Base-by-base conservation (phyloP, 2,888 invertebrate genomes). In the Scelioninae gen. 1 region DNA sequence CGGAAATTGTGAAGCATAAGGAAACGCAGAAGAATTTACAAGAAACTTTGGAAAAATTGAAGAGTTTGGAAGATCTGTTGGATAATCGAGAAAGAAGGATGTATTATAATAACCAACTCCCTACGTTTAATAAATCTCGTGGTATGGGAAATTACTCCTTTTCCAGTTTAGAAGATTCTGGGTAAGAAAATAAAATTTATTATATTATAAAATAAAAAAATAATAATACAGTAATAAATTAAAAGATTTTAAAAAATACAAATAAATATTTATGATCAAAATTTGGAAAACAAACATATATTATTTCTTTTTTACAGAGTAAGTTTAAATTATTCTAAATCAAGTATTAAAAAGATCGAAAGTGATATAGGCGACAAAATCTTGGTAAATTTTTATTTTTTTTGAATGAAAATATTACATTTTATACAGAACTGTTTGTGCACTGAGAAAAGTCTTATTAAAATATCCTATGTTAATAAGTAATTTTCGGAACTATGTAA, bases 1-100 rank as follows among this genome's bases (percentile, higher is more conserved):
- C 91, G 0, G 97, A 97, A 91, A 94, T 95, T 66, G 93, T 93
- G 66, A 96, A 95, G 86, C 95, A 95, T 82, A 96, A 95, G 85
- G 95, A 95, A 86, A 94, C 95, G 0, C 94, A 96, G 84, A 94
- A 94, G 49, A 95, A 96, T 82, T 92, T 96, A 53, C 94, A 95
- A 74, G 93, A 94, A 51, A 94, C 95, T 2, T 93, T 95, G 65
- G 93, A 90, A 9, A 95, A 95, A 89, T 94, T 95, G 66, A 94
- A 94, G 84, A 94, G 93, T 85, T 90, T 95, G 1, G 94, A 94
- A 71, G 93, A 93, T 84, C 93, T 95, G 55, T 92, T 94, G 85
- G 95, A 95, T 92, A 95, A 95, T 88, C 91, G 84, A 85, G 90
- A 91, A 82, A 90, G 88, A 65, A 89, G 88, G 85, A 77, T 90